Percentiles rank a stretch among this genome's conserved stretches.
phyloP scores from a whole-genome alignment of 2,113 vertebrate genomes.

The Takifugu bimaculatus region DNA sequence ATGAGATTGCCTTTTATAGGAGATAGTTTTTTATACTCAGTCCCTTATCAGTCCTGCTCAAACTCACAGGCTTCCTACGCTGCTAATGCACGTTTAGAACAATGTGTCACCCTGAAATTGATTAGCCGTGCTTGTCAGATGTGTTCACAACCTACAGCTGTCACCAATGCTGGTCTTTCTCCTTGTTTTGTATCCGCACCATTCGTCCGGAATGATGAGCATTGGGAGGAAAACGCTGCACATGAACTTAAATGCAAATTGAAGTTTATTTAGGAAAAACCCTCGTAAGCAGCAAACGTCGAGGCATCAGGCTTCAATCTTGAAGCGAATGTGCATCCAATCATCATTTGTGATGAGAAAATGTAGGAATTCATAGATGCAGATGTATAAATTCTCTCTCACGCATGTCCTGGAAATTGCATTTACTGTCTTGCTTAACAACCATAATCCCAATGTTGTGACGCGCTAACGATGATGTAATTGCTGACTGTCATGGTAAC shows the following conservation, averaged over 20 bases:
- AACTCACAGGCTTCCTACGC: slow-evolving; percentile 57
- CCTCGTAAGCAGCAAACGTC: slow-evolving; percentile 5
- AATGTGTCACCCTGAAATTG: background rate
- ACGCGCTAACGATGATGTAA: slow-evolving; percentile 35
- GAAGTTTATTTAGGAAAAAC: background rate
- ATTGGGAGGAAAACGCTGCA: slow-evolving; percentile 7
- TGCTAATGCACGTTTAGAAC: slow-evolving; percentile 26
- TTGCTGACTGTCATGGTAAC: slow-evolving; percentile 82
- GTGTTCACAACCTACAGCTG: background rate
- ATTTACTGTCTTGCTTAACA: background rate
- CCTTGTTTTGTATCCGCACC: background rate
- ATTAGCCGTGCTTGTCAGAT: slow-evolving; percentile 21
- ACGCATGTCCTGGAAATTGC: background rate
- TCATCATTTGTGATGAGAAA: too few relatives aligned
- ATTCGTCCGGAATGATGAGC: slow-evolving; percentile 25
- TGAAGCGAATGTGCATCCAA: slow-evolving; percentile 28
- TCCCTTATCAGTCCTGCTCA: slow-evolving; percentile 44
- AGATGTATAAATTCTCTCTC: too few relatives aligned
- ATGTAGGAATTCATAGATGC: too few relatives aligned
- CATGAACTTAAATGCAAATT: slow-evolving; percentile 6
- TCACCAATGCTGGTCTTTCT: slow-evolving; percentile 6
- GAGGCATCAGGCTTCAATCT: background rate
- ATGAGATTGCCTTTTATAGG: slow-evolving; percentile 80
- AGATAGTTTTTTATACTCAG: slow-evolving; percentile 73
- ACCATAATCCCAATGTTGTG: background rate